Conservation (phyloP, 2,888 invertebrate genomes). For the Eupithecia inturbata region DNA sequence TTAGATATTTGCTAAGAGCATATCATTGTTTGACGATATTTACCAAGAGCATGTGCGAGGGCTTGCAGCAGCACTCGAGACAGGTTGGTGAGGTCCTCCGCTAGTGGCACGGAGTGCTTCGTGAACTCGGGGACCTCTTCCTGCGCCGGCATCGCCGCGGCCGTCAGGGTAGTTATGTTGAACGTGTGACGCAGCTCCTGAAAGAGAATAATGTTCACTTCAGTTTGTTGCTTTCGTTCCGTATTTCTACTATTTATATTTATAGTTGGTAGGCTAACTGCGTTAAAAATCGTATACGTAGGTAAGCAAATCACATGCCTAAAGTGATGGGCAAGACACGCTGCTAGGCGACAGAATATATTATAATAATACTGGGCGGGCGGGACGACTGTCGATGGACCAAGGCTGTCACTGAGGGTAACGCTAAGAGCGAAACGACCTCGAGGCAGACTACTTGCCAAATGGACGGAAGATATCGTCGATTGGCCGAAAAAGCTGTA, state of each 20-base stretch:
- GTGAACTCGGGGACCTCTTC: constrained; percentile 88
- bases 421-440: neutral
- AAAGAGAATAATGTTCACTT: constrained; percentile 26
- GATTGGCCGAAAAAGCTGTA: neutral
- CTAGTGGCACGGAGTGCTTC: constrained; percentile 86
- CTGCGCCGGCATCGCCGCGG: constrained; percentile 86
- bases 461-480: neutral
- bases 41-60: constrained; percentile 84
- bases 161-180: constrained; percentile 86
- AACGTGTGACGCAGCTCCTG: constrained; percentile 88
- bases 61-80: constrained; percentile 86
- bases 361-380: no score
- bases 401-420: neutral
- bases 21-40: constrained; percentile 5
- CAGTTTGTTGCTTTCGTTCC: neutral
- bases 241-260: no score
- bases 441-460: neutral
- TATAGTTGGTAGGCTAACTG: no score
- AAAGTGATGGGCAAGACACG: no score
- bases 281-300: no score
- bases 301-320: no score
- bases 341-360: no score
- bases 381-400: neutral
- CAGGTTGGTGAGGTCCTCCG: constrained; percentile 87
- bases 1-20: no score